phyloP scores from a whole-genome alignment of 1,140 invertebrate species.

The Thaumatotibia leucotreta region DNA sequence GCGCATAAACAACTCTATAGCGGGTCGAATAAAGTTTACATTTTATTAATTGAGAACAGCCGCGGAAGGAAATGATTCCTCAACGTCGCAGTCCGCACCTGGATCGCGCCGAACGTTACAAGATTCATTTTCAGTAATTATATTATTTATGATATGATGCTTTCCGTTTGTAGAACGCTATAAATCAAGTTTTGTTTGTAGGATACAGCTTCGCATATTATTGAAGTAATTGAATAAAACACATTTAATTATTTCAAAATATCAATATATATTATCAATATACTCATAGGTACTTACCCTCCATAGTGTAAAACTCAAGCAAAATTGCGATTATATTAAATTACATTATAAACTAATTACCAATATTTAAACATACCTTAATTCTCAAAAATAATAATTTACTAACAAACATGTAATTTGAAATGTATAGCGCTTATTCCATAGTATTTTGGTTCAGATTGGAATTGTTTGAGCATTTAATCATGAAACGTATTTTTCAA shows the following conservation, averaged over 20 bases:
- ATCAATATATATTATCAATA: conserved; percentile 57
- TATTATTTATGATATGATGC: no score
- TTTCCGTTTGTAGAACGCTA: no score
- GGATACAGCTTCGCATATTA: no score
- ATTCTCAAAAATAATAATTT: conserved; percentile 75
- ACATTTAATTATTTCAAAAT: conserved; percentile 36
- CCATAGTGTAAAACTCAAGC: conserved; percentile 43
- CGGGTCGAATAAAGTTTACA: conserved; percentile 19
- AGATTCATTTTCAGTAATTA: no score
- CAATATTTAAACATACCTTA: conserved; percentile 71
- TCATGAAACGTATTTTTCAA: no score
- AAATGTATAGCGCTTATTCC: neutral
- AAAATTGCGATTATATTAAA: conserved; percentile 66
- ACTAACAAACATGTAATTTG: conserved; percentile 58
- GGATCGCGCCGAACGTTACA: neutral
- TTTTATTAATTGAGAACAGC: conserved; percentile 19
- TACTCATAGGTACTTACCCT: conserved; percentile 46
- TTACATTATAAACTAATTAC: conserved; percentile 70
- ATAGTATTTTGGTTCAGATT: conserved; percentile 1
- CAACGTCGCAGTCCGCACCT: conserved; percentile 19
- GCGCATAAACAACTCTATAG: conserved; percentile 21
- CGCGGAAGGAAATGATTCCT: conserved; percentile 37
- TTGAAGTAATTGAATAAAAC: no score
- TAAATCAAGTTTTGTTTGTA: no score
- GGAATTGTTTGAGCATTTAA: no score